Evolutionary conservation across 2,797 vertebrate species (phyloP).

Genomic region (Girardinus metallicus): DNA sequence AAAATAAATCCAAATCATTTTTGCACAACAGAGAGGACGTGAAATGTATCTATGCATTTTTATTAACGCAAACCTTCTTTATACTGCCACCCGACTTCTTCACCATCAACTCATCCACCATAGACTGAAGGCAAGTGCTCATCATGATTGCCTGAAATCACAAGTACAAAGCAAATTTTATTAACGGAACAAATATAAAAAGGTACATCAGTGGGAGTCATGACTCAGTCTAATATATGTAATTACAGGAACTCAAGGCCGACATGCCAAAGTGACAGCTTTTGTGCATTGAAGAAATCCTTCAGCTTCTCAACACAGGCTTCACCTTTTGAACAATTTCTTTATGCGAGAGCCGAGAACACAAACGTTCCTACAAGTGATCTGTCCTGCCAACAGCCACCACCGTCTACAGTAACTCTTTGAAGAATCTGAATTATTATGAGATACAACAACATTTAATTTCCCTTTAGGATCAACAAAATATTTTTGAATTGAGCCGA

Average conservation of each 20-base stretch:
- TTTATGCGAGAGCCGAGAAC: not conserved
- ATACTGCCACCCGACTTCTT: constrained; percentile 98
- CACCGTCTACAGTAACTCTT: too few relatives aligned
- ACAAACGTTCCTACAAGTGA: not conserved
- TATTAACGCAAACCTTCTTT: constrained; percentile 87
- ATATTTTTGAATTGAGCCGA: not conserved
- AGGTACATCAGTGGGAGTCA: not conserved
- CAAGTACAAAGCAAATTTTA: not conserved
- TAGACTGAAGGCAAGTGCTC: constrained; percentile 98
- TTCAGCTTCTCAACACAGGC: not conserved
- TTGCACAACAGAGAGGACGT: not conserved
- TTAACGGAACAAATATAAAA: not conserved
- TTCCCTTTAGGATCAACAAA: too few relatives aligned
- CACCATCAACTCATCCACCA: constrained; percentile 99
- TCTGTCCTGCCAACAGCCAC: too few relatives aligned
- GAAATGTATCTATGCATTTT: not conserved
- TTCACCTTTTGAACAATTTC: not conserved
- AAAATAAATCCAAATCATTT: not conserved
- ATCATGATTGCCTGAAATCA: constrained; percentile 95
- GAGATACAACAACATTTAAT: too few relatives aligned
- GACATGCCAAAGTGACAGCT: constrained; percentile 1
- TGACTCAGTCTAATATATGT: not conserved
- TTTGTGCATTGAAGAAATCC: not conserved
- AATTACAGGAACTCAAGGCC: not conserved
- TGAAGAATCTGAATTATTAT: too few relatives aligned